Conservation (phyloP, 2,797 vertebrate species). For the Myotis daubentonii region DNA sequence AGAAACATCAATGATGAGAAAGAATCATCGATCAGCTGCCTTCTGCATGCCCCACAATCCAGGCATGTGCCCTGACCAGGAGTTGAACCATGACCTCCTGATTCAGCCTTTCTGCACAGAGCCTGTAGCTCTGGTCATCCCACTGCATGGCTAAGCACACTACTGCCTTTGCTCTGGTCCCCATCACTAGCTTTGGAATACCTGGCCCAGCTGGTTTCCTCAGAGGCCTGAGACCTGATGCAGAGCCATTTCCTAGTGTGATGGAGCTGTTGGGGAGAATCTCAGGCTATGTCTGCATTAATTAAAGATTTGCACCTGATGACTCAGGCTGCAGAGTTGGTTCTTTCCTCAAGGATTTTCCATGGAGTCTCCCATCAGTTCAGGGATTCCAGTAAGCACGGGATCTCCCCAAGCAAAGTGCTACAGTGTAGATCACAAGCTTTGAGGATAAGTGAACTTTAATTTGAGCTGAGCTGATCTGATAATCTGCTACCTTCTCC, state of each 20-base stretch:
- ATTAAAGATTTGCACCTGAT: conserved; percentile 75
- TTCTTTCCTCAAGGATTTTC: conserved; percentile 46
- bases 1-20: too few relatives aligned
- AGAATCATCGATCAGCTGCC: too few relatives aligned
- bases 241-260: background rate
- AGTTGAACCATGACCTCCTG: too few relatives aligned
- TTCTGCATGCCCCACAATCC: too few relatives aligned
- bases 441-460: background rate
- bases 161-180: background rate
- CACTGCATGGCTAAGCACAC: background rate
- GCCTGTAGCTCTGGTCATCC: background rate
- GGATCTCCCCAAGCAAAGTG: background rate
- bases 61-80: too few relatives aligned
- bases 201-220: background rate
- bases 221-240: background rate
- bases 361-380: background rate
- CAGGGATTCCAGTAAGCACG: background rate
- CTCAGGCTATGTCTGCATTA: conserved; percentile 67
- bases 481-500: background rate
- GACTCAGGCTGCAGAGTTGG: conserved; percentile 39
- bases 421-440: background rate
- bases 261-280: conserved; percentile 41
- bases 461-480: background rate
- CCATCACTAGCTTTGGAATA: background rate
- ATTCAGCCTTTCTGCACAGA: background rate